Percentiles rank a stretch among this genome's conserved stretches.
These are phyloP conservation scores for Furnarius figulus DNA, from an alignment of 2,113 vertebrate genomes.

Conservation along the genomic window DNA sequence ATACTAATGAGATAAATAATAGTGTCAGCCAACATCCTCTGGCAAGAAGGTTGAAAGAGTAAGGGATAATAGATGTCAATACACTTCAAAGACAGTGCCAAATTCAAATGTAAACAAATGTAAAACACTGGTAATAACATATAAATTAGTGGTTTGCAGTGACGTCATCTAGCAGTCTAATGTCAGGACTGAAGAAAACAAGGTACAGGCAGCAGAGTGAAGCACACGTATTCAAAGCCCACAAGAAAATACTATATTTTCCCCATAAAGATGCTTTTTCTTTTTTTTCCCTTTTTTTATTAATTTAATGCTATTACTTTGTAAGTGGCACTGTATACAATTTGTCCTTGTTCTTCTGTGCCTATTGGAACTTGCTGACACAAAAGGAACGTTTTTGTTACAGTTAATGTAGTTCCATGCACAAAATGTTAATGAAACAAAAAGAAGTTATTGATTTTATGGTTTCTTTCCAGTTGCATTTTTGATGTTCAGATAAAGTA, in stretches of 20 bases:
- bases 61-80: neutral
- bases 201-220: neutral
- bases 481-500: neutral
- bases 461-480: neutral
- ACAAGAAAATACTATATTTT: neutral
- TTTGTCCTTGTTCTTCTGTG: neutral
- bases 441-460: neutral
- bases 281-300: neutral
- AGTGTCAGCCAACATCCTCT: neutral
- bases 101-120: slow-evolving; percentile 12
- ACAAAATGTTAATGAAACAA: neutral
- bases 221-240: neutral
- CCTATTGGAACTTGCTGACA: neutral
- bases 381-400: neutral
- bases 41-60: neutral
- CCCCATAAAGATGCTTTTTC: neutral
- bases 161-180: neutral
- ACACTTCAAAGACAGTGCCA: neutral
- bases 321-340: neutral
- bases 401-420: neutral
- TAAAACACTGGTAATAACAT: neutral
- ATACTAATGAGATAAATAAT: neutral
- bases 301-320: neutral
- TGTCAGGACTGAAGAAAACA: neutral
- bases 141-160: neutral